phyloP scores from a whole-genome alignment of 1,140 invertebrate species.

The Caerostris extrusa region DNA sequence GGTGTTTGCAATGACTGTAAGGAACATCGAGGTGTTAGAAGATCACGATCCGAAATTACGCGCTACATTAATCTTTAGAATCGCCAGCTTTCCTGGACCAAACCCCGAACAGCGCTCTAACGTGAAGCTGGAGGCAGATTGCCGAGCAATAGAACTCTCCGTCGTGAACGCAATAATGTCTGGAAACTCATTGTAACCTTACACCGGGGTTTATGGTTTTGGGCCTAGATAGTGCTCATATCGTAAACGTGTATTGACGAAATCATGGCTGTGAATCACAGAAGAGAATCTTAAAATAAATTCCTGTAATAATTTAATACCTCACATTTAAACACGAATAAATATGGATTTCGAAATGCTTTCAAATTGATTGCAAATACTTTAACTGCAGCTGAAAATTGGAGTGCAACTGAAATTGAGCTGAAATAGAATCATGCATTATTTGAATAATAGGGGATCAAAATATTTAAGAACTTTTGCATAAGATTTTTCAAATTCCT shows the following conservation, averaged over 20 bases:
- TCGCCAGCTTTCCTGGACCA: background rate
- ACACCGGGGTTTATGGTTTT: slow-evolving; percentile 53
- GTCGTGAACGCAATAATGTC: slow-evolving; percentile 47
- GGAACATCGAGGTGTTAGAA: slow-evolving; percentile 52
- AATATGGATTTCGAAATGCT: background rate
- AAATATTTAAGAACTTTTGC: too few relatives aligned
- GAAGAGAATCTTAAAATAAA: background rate
- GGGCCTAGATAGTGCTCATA: background rate
- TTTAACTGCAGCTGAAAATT: background rate
- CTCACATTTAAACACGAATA: background rate
- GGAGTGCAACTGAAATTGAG: too few relatives aligned
- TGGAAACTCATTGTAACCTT: slow-evolving; percentile 42
- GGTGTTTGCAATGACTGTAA: slow-evolving; percentile 52
- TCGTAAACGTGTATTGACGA: slow-evolving; percentile 5
- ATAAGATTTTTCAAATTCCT: too few relatives aligned
- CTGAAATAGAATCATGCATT: too few relatives aligned
- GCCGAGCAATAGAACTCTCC: slow-evolving; percentile 7
- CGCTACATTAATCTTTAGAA: slow-evolving; percentile 64
- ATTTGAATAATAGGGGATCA: too few relatives aligned
- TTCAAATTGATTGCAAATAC: background rate
- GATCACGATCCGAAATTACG: slow-evolving; percentile 56
- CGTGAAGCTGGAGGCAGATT: slow-evolving; percentile 39
- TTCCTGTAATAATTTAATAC: background rate
- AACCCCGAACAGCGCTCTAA: background rate
- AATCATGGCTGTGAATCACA: background rate